Conservation (phyloP, 2,113 vertebrate species). For the Porphyrio hochstetteri region DNA sequence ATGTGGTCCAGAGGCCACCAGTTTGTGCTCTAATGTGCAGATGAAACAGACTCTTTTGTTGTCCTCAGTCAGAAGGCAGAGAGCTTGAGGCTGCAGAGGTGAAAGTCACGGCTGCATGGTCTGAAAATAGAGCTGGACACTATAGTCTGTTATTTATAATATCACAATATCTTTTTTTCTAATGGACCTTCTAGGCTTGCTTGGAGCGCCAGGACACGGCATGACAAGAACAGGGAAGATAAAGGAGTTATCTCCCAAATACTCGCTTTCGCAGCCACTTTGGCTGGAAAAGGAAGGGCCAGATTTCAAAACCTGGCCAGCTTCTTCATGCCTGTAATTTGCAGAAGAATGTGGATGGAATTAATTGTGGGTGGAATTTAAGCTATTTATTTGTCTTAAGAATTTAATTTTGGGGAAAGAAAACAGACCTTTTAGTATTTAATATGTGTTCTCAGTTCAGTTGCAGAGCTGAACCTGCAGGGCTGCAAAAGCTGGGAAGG, state of each 20-base stretch:
- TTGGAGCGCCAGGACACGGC: conserved; percentile 5
- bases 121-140: conserved; percentile 16
- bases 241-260: conserved; percentile 32
- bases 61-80: background rate
- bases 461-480: background rate
- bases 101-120: background rate
- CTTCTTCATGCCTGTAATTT: background rate
- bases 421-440: conserved; percentile 3
- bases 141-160: background rate
- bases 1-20: background rate
- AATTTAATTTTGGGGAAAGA: conserved; percentile 15
- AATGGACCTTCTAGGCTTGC: background rate
- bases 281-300: conserved; percentile 10
- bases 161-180: background rate
- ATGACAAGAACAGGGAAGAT: background rate
- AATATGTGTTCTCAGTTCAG: background rate
- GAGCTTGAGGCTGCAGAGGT: background rate
- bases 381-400: conserved; percentile 26
- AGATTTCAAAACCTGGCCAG: conserved; percentile 34
- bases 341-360: background rate
- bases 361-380: conserved; percentile 17
- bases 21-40: conserved; percentile 8
- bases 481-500: conserved; percentile 3
- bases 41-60: conserved; percentile 21
- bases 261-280: background rate